Evolutionary conservation across 2,888 invertebrate genomes (phyloP).

Genomic region (Cyaniris semiargus): DNA sequence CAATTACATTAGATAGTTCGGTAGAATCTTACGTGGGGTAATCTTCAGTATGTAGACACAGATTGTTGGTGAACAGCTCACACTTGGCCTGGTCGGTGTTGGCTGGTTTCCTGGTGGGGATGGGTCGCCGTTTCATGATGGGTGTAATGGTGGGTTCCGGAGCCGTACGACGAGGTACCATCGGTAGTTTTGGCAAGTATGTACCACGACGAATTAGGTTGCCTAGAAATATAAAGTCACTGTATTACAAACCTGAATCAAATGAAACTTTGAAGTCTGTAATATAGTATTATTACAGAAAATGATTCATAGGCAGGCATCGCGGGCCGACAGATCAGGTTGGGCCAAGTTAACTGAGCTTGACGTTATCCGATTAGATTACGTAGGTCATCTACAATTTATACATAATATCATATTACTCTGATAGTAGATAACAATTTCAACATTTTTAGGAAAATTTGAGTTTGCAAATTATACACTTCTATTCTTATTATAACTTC

Average conservation of each 20-base stretch:
- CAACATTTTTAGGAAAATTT: no score
- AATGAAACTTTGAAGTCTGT: not conserved
- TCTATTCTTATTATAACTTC: not conserved
- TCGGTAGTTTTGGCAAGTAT: slow-evolving; percentile 56
- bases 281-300: not conserved
- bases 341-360: no score
- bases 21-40: slow-evolving; percentile 85
- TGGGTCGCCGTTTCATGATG: slow-evolving; percentile 52
- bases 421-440: no score
- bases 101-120: slow-evolving; percentile 59
- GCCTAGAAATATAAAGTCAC: slow-evolving; percentile 48
- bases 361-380: no score
- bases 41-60: slow-evolving; percentile 86
- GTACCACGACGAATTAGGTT: slow-evolving; percentile 63
- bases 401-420: no score
- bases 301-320: not conserved
- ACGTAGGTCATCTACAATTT: no score
- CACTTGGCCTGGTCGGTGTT: slow-evolving; percentile 71
- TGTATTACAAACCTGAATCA: not conserved
- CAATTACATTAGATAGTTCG: no score
- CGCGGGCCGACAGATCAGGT: no score
- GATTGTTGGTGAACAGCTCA: slow-evolving; percentile 85
- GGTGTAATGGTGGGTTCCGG: slow-evolving; percentile 53
- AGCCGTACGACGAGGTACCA: slow-evolving; percentile 55
- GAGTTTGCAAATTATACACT: no score